Conservation (phyloP, 2,113 vertebrate genomes). For the Muntiacus reevesi region DNA sequence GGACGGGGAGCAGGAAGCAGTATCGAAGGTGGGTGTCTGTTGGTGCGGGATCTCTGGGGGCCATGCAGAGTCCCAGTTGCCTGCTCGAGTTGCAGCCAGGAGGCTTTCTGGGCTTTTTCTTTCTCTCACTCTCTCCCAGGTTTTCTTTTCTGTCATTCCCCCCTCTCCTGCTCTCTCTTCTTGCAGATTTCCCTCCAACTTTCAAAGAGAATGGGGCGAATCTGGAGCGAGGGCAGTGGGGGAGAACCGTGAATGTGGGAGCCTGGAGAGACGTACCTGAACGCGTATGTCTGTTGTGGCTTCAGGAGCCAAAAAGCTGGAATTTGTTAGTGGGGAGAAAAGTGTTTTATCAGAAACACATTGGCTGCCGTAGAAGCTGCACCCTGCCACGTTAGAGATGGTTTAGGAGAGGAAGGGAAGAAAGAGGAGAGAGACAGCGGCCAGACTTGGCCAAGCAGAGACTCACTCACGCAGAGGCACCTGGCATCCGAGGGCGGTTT, state of each 20-base stretch:
- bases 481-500: neutral
- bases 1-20: conserved; percentile 52
- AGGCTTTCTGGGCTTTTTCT: neutral
- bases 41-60: neutral
- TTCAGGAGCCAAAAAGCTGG: conserved; percentile 79
- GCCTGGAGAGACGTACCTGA: conserved; percentile 47
- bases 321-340: conserved; percentile 75
- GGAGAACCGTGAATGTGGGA: neutral
- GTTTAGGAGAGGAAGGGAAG: neutral
- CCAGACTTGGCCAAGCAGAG: neutral
- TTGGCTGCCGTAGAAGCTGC: conserved; percentile 72
- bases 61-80: rapidly evolving
- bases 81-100: rapidly evolving
- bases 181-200: neutral
- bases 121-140: neutral
- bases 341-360: conserved; percentile 82
- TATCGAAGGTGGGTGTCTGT: conserved; percentile 72
- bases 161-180: neutral
- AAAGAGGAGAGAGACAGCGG: neutral
- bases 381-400: conserved; percentile 26
- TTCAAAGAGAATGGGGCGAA: conserved; percentile 4
- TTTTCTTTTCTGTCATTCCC: neutral
- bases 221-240: rapidly evolving
- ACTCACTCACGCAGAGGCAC: neutral
- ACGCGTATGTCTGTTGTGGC: conserved; percentile 46